Base-by-base conservation (phyloP, 1,140 invertebrate genomes). In the Goniozus legneri region DNA sequence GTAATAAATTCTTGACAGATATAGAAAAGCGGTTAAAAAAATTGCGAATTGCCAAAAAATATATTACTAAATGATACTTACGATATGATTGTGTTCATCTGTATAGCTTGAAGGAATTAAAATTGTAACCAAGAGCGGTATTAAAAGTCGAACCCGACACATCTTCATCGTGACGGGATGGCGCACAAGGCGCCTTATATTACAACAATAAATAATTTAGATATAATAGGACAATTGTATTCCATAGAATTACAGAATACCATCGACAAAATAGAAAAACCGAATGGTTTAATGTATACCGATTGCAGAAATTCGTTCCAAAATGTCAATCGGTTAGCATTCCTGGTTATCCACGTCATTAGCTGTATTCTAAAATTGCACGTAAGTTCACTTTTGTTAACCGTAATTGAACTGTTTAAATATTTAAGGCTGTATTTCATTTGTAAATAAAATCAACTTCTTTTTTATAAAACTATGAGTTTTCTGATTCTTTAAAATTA, bases 21-120 rank as follows among this genome's bases (percentile, higher is more conserved):
- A 10, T 27, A 47, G 36, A 33, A 24, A 24, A 43, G 20, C 30
- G 35, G 12, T 4, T 13, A 18, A 38, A 32, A 27, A 24, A 14
- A 14, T 12, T n/a, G 18, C 10, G n/a, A 30, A 22, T 6, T 13
- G 21, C 8, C 32, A 39, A 20, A 1, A 33, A 32, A 40, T 14
- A 8, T 30, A 37, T 2, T n/a, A n/a, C n/a, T n/a, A 0, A 18
- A 30, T 12, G 21, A 20, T 58, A 79, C 80, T 81, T 71, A 84
- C 82, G 46, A 79, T 61, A 58, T 84, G 81, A 65, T 70, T 79
- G 56, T 84, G 82, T 59, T 84, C 82, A 59, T 84, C 81, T 16
- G 77, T 69, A 46, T 54, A 61, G 45, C 67, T 69, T 18, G 57
- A 40, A 15, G 61, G 59, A 24, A 73, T 50, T 40, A 67, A 54